Percentiles rank a stretch among this genome's conserved stretches.
These are phyloP conservation scores for Dasysyrphus albostriatus DNA, from an alignment of 2,888 invertebrate genomes.

Conservation along the genomic window DNA sequence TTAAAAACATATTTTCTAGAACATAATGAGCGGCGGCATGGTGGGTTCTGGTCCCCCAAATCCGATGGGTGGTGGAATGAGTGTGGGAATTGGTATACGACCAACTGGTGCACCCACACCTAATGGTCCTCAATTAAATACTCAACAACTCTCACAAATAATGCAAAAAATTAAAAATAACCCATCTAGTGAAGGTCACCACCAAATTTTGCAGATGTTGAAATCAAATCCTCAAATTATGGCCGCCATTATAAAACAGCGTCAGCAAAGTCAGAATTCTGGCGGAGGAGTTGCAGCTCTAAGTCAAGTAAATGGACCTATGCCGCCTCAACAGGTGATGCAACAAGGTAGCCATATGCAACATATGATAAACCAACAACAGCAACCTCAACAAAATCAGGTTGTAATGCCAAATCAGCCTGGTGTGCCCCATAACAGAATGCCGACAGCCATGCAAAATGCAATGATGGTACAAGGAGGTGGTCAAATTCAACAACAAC, in stretches of 20 bases:
- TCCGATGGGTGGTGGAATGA: conserved; percentile 79
- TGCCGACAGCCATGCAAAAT: conserved; percentile 83
- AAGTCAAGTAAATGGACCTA: conserved; percentile 80
- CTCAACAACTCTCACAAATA: conserved; percentile 92
- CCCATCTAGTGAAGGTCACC: conserved; percentile 95
- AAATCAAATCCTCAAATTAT: conserved; percentile 97
- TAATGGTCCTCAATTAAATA: conserved; percentile 81
- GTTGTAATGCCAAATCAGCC: conserved; percentile 83
- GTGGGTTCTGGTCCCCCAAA: conserved; percentile 79
- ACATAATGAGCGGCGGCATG: conserved; percentile 82
- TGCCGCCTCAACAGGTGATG: conserved; percentile 79
- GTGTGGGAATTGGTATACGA: conserved; percentile 77
- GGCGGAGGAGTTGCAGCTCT: conserved; percentile 78
- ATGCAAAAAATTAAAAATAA: conserved; percentile 96
- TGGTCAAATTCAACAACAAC: conserved; percentile 80
- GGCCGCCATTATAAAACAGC: conserved; percentile 96
- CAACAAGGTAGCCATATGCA: conserved; percentile 81
- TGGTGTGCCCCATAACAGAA: conserved; percentile 82
- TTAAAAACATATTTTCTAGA: not conserved
- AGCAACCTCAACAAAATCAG: conserved; percentile 84
- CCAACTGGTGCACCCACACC: conserved; percentile 77
- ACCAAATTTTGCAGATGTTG: conserved; percentile 93
- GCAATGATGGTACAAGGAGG: conserved; percentile 80
- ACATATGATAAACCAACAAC: conserved; percentile 83
- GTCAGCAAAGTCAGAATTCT: conserved; percentile 86